phyloP scores from a whole-genome alignment of 2,113 vertebrate species.

The Acanthochromis polyacanthus region DNA sequence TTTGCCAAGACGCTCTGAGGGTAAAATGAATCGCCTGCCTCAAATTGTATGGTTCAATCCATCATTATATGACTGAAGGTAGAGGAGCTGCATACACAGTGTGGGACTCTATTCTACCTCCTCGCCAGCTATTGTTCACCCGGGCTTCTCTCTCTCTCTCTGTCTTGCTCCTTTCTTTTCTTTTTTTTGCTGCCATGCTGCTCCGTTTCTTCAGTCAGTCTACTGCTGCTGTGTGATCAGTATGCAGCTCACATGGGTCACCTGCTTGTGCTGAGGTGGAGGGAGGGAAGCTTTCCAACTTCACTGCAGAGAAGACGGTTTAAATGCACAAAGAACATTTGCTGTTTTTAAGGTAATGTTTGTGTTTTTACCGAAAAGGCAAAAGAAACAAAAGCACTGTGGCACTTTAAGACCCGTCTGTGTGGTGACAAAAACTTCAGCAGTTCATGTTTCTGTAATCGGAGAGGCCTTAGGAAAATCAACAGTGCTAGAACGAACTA shows the following conservation, averaged over 20 bases:
- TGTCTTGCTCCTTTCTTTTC: background rate
- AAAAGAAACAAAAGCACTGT: background rate
- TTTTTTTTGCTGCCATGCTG: constrained; percentile 24
- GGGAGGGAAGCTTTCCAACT: constrained; percentile 23
- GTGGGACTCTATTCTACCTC: constrained; percentile 50
- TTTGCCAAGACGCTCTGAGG: constrained; percentile 2
- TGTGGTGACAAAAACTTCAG: background rate
- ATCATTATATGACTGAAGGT: constrained; percentile 68
- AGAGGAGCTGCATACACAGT: constrained; percentile 68
- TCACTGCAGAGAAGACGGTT: constrained; percentile 37
- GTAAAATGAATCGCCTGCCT: constrained; percentile 43
- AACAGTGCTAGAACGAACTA: too few relatives aligned
- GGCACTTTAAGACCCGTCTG: background rate
- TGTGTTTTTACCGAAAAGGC: background rate
- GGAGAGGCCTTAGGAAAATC: too few relatives aligned
- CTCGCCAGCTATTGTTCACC: constrained; percentile 61
- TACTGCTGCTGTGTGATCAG: constrained; percentile 59
- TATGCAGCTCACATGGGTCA: constrained; percentile 69
- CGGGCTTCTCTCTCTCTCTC: constrained; percentile 26
- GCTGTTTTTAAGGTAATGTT: background rate
- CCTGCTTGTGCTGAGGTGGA: constrained; percentile 57
- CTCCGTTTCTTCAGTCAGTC: constrained; percentile 41
- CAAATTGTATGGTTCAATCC: constrained; percentile 59
- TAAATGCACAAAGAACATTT: constrained; percentile 5
- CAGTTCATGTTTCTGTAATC: too few relatives aligned